Evolutionary conservation across 2,888 invertebrate species (phyloP), one percentile per base, ranked within the genome.

Genomic region (Icerya purchasi): DNA sequence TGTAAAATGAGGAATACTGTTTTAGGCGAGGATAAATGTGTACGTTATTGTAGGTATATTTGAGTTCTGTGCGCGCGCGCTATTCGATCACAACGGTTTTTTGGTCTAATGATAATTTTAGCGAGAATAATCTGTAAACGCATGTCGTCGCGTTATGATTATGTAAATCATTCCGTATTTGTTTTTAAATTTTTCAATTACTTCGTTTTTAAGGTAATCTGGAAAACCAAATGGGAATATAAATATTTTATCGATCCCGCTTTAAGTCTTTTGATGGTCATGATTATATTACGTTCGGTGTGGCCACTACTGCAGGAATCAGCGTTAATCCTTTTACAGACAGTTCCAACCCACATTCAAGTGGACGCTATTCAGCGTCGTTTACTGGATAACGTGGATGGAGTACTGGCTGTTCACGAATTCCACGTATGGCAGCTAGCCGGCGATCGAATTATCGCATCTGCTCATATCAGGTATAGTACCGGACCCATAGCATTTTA

Each of bases 401-500:
- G 96, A 0, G 91, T 96, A 22, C 72, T 93, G 59, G 94, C 92
- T 0, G 92, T 97, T 1, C 96, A 97, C 69, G 96, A 97, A 73
- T 93, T 97, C 71, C 96, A 97, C 71, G 90, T 97, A 10, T 97
- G 97, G 97, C 96, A 96, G 74, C 75, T 97, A 66, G 91, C 94
- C 50, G 94, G 94, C 0, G 92, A 93, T 72, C 80, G 93, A 65
- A 94, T 96, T 65, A 94, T 97, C 65, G 96, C 96, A 57, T 93
- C 94, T 18, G 94, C 94, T 3, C 96, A 97, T 70, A 92, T 97
- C 69, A 83, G 88, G 84, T 83, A 67, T 66, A 68, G 64, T 54
- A 19, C 14, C 21, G n/a, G n/a, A n/a, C n/a, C n/a, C n/a, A n/a
- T n/a, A n/a, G n/a, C n/a, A n/a, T n/a, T n/a, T n/a, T n/a, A n/a